These are phyloP conservation scores for Eutrigla gurnardus DNA, from an alignment of 2,797 vertebrate species.

Conservation along the genomic window DNA sequence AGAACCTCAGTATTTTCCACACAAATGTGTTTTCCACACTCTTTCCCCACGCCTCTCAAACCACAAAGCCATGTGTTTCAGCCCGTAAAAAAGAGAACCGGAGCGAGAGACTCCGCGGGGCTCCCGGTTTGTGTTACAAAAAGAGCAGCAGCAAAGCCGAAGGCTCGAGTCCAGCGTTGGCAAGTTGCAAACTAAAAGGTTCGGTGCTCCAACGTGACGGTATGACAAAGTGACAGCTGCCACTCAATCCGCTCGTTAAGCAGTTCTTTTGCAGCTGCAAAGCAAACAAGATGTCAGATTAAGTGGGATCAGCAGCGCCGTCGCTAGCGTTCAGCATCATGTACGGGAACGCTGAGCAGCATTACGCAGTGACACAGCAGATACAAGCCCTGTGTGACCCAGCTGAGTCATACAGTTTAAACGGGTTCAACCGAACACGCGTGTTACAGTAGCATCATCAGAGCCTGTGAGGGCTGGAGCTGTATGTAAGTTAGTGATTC, in stretches of 20 bases:
- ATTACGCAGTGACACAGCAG: constrained; percentile 23
- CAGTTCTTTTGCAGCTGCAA: constrained; percentile 14
- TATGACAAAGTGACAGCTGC: constrained; percentile 33
- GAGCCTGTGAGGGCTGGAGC: background rate
- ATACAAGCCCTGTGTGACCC: constrained; percentile 45
- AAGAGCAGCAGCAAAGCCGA: constrained; percentile 31
- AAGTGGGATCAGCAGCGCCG: constrained; percentile 32
- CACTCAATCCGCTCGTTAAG: constrained; percentile 41
- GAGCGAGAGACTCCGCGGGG: constrained; percentile 34
- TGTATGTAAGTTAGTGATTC: background rate
- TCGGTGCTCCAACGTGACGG: background rate
- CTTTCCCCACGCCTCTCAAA: constrained; percentile 25
- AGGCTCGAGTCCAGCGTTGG: constrained; percentile 5
- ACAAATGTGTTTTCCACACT: constrained; percentile 65
- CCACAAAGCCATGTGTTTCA: constrained; percentile 64
- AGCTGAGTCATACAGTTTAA: constrained; percentile 38
- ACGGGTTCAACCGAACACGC: constrained; percentile 2
- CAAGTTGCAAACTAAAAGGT: constrained; percentile 13
- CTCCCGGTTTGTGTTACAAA: constrained; percentile 49
- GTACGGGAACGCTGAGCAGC: constrained; percentile 12
- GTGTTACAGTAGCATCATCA: background rate
- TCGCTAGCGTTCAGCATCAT: constrained; percentile 2
- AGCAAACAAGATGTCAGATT: constrained; percentile 56
- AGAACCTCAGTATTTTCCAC: constrained; percentile 68
- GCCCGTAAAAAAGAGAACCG: constrained; percentile 49